Evolutionary conservation across 2,797 vertebrate species (phyloP).

Genomic region (Chrysolophus pictus): DNA sequence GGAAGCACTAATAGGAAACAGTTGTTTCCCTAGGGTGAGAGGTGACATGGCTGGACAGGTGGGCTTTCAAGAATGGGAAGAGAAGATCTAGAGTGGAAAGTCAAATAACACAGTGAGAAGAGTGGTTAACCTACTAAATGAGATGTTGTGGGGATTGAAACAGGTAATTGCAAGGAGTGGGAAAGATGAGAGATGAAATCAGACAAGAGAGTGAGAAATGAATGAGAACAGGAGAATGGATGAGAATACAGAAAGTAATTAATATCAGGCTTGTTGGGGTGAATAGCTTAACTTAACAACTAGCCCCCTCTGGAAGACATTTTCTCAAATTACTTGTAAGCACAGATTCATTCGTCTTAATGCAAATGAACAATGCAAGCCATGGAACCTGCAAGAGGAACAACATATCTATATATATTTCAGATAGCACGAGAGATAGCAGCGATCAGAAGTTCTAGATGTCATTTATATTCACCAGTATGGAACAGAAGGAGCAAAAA

Average conservation of each 20-base stretch:
- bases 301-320: background rate
- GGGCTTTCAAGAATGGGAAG: background rate
- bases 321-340: background rate
- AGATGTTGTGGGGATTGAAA: background rate
- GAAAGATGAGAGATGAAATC: background rate
- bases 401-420: background rate
- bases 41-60: background rate
- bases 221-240: background rate
- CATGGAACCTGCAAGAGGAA: background rate
- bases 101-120: background rate
- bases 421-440: background rate
- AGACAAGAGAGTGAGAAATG: background rate
- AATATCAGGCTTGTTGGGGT: background rate
- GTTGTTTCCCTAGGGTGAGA: background rate
- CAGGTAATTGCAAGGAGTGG: background rate
- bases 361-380: background rate
- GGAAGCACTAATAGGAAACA: background rate
- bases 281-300: background rate
- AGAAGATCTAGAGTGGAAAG: background rate
- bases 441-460: background rate
- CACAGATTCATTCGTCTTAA: conserved; percentile 7
- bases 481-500: background rate
- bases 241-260: background rate
- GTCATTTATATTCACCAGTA: background rate
- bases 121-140: background rate